Base-by-base conservation (phyloP, 2,888 invertebrate species). In the Sminthurinus aureus region DNA sequence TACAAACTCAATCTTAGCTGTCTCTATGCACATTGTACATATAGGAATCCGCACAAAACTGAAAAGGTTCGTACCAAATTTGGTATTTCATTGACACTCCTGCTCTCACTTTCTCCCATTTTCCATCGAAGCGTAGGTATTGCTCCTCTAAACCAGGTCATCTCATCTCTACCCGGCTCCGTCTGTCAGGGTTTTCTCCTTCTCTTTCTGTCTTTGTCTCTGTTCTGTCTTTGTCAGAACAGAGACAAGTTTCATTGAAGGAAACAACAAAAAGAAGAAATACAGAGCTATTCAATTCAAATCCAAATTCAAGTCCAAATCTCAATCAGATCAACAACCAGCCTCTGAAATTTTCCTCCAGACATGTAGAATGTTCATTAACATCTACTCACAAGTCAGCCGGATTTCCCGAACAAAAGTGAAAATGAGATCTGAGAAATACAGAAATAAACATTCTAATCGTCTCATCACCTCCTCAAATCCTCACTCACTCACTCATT, bases 11-110 rank as follows among this genome's bases (percentile, higher is more conserved):
- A 22, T 71, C 69, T 69, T 38, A 6, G 38, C 22, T 69, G 11
- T 69, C 69, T n/a, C 0, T 69, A 13, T 58, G 58, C 24, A 58
- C 18, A n/a, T 24, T 20, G 0, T 22, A 18, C n/a, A 77, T 58
- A 78, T 66, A 66, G 52, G 52, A 71, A 71, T 80, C 80, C 71
- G 71, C 71, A 80, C 71, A 71, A 80, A 80, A 80, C 71, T 51
- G 51, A 80, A 80, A 71, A 71, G 71, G 71, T 71, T 51, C 71
- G 38, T n/a, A 80, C 80, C 71, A 80, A 80, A 71, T 80, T 71
- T 80, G 73, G 71, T 71, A 71, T 80, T 73, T 52, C 50, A 51
- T 51, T 71, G 12, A 38, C 51, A 52, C 15, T 3, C 8, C 20
- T 4, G 18, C 24, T 58, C 58, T 58, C 58, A 0, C 58, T 58